Base-by-base conservation (phyloP, 2,888 invertebrate species). In the Philaethria dido region DNA sequence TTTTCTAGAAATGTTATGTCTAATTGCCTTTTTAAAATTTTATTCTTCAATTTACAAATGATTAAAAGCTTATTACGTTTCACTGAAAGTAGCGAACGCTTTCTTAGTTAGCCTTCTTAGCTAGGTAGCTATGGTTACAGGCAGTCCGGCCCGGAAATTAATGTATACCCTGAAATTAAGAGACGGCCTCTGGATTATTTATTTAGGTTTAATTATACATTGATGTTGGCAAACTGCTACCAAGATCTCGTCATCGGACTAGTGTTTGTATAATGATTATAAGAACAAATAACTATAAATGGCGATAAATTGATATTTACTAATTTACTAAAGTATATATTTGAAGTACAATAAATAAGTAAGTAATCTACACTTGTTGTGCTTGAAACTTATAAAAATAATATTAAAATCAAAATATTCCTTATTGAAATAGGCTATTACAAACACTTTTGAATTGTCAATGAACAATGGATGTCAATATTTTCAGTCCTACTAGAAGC, bases 161-260 rank as follows among this genome's bases (percentile, higher is more conserved):
- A 29, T n/a, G 50, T n/a, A 50, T 50, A 29, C 16, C 50, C 29
- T 29, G 50, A n/a, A 50, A 50, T 29, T 29, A 50, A n/a, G n/a
- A 50, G 16, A 29, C 29, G n/a, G 50, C 25, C n/a, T 50, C 50
- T 11, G 16, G 25, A 50, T 16, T 50, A 50, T 50, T 50, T 50
- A 50, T 50, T 50, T 50, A 50, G 29, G 50, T 9, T 50, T 50
- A 50, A 29, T 50, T 29, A 50, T 14, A 50, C 29, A 50, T 25
- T 48, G 14, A 14, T 29, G 50, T 50, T 50, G 13, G 16, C 29
- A 2, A 29, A 50, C 50, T 50, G 29, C 25, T 29, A 16, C n/a
- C n/a, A 50, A 8, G n/a, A 29, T 8, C 29, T 29, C 25, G 29
- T 29, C 29, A 29, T 16, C 39, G 25, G n/a, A 16, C 8, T 3